Percentiles rank a stretch among this genome's conserved stretches.
Conservation (phyloP, 2,797 vertebrate genomes). For the Girardinus metallicus region DNA sequence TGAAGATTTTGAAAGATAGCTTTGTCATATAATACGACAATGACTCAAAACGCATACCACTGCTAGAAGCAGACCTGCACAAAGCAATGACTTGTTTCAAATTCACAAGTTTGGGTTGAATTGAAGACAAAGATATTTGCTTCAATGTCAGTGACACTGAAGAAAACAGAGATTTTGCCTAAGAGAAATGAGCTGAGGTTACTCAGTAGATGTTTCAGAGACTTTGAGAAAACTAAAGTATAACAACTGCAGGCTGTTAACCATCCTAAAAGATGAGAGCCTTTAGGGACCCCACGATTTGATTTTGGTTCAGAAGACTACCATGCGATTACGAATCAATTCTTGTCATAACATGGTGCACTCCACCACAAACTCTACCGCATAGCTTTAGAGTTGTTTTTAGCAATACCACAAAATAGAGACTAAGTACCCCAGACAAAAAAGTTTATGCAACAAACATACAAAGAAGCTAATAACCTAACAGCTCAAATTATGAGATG, state of each 20-base stretch:
- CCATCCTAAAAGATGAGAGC: neutral
- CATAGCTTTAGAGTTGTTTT: neutral
- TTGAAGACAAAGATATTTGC: neutral
- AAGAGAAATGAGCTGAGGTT: neutral
- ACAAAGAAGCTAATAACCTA: neutral
- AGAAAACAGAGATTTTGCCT: neutral
- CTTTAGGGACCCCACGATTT: neutral
- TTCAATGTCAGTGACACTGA: neutral
- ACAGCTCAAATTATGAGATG: neutral
- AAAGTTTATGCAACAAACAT: neutral
- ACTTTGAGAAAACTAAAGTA: neutral
- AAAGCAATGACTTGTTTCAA: neutral
- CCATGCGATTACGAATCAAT: neutral
- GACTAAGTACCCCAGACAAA: neutral
- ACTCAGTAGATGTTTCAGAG: neutral
- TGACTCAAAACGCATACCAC: neutral
- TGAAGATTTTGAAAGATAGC: neutral
- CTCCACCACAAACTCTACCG: neutral
- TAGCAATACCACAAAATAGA: neutral
- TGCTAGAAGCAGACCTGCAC: neutral
- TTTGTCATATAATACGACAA: neutral
- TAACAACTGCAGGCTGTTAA: neutral
- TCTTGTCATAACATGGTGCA: neutral
- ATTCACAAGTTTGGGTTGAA: neutral
- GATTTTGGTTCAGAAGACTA: neutral